These are phyloP conservation scores for Drosophila kanapiae DNA, from an alignment of 1,140 invertebrate species.

Conservation along the genomic window DNA sequence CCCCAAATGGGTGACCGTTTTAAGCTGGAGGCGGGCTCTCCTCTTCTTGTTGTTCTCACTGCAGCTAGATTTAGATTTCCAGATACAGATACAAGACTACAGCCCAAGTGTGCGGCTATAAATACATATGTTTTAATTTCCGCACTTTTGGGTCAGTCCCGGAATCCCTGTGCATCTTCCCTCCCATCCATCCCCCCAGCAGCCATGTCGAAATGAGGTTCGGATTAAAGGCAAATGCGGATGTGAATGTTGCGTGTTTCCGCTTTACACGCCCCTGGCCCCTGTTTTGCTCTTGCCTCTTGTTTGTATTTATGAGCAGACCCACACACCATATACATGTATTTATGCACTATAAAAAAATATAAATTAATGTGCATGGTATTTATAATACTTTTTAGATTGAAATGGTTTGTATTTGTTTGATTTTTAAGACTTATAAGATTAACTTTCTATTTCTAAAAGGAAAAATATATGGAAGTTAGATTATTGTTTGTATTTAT, in stretches of 20 bases:
- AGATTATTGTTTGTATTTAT: too few relatives aligned
- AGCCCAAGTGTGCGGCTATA: conserved; percentile 70
- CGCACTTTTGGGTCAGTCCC: conserved; percentile 79
- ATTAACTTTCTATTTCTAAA: too few relatives aligned
- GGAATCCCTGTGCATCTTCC: conserved; percentile 27
- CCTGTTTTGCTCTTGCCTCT: conserved; percentile 14
- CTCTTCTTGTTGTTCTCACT: conserved; percentile 27
- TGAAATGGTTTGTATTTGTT: not conserved
- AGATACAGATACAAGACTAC: conserved; percentile 40
- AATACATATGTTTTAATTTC: conserved; percentile 84
- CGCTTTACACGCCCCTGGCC: conserved; percentile 34
- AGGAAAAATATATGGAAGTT: too few relatives aligned
- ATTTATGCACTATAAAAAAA: conserved; percentile 3
- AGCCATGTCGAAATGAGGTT: conserved; percentile 55
- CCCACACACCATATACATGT: conserved; percentile 1
- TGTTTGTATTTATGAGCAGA: conserved; percentile 68
- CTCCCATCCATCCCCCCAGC: conserved; percentile 1
- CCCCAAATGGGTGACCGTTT: conserved; percentile 59
- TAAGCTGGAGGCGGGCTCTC: conserved; percentile 55
- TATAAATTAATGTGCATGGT: not conserved
- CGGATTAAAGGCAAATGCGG: conserved; percentile 76
- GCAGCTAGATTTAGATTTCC: conserved; percentile 36
- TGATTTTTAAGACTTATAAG: not conserved
- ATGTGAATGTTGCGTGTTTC: conserved; percentile 73
- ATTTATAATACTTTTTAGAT: not conserved